Conservation (phyloP, 1,140 invertebrate genomes). For the Dinoponera quadriceps region DNA sequence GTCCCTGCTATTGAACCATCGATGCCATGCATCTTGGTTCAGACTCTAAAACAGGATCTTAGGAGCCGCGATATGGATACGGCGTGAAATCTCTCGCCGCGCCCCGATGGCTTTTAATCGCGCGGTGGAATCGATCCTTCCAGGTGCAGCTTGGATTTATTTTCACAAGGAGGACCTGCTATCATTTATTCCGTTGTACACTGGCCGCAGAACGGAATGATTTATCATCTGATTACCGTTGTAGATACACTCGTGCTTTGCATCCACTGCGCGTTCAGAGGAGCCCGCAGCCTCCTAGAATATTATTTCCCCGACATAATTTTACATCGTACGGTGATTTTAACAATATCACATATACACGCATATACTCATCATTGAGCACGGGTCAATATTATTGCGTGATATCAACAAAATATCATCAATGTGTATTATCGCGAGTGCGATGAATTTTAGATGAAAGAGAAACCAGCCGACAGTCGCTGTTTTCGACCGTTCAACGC, state of each 20-base stretch:
- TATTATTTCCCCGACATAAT: not conserved
- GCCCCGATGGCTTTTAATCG: conserved; percentile 18
- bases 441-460: not conserved
- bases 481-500: not conserved
- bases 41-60: conserved; percentile 33
- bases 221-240: not conserved
- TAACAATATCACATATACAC: not conserved
- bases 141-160: conserved; percentile 14
- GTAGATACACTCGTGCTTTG: not conserved
- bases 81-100: conserved; percentile 34
- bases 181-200: not conserved
- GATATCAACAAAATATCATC: no score
- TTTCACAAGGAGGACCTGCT: conserved; percentile 7
- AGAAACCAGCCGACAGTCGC: not conserved
- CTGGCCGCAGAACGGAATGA: not conserved
- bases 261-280: not conserved
- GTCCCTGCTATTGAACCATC: conserved; percentile 62
- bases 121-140: not conserved
- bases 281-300: not conserved
- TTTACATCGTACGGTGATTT: not conserved
- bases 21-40: conserved; percentile 53
- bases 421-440: not conserved
- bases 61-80: conserved; percentile 36
- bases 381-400: no score
- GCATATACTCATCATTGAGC: no score